These are phyloP conservation scores for Steatocranus sp. DNA, from an alignment of 2,797 vertebrate genomes.

Conservation along the genomic window DNA sequence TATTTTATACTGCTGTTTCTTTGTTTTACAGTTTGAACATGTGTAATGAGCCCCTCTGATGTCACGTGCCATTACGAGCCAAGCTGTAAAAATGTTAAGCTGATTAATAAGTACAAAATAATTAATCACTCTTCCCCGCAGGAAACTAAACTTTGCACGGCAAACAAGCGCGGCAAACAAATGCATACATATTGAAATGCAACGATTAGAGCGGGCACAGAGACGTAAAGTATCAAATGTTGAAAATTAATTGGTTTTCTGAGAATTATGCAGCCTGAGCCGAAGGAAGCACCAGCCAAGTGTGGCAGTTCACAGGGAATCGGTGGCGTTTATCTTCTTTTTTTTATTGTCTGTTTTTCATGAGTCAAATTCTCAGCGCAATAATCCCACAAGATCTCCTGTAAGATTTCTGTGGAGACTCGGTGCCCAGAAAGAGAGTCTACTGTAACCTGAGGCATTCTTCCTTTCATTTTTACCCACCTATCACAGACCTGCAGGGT, in stretches of 20 bases:
- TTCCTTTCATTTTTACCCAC: background rate
- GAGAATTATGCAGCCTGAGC: constrained; percentile 13
- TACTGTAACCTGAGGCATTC: constrained; percentile 2
- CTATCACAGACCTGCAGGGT: background rate
- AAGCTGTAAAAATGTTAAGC: constrained; percentile 41
- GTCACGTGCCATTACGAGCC: constrained; percentile 4
- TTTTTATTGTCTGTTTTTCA: background rate
- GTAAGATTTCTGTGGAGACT: constrained; percentile 23
- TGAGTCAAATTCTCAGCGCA: background rate
- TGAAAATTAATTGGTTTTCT: constrained; percentile 12
- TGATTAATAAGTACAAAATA: constrained; percentile 55
- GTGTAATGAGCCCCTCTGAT: background rate
- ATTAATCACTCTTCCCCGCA: constrained; percentile 34
- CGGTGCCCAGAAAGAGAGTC: background rate
- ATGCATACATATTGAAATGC: constrained; percentile 14
- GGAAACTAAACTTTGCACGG: constrained; percentile 31
- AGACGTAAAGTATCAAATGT: background rate
- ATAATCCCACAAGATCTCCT: constrained; percentile 9
- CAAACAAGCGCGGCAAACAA: constrained; percentile 16
- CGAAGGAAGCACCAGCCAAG: background rate
- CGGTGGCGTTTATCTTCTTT: background rate
- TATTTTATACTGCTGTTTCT: background rate
- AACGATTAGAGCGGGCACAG: background rate
- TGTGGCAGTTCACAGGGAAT: constrained; percentile 24
- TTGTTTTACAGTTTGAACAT: background rate